These are phyloP conservation scores for Lithophane leautieri DNA, from an alignment of 2,888 invertebrate genomes.

Conservation along the genomic window DNA sequence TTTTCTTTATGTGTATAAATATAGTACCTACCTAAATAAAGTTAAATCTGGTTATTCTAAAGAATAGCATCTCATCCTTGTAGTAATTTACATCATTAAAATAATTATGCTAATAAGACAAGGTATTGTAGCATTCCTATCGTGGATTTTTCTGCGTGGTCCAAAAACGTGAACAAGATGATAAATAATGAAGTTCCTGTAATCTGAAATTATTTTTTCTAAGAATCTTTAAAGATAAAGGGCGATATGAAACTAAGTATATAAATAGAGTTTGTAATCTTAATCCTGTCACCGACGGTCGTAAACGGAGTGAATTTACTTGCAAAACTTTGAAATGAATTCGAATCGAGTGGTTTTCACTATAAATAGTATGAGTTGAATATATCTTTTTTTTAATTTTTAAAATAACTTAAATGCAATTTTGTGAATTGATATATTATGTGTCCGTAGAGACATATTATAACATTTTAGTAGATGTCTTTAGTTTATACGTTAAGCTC, in stretches of 20 bases:
- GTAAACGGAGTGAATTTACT: slow-evolving; percentile 59
- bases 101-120: neutral
- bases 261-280: slow-evolving; percentile 56
- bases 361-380: slow-evolving; percentile 40
- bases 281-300: slow-evolving; percentile 48
- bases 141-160: neutral
- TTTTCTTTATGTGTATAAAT: neutral
- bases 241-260: slow-evolving; percentile 39
- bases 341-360: slow-evolving; percentile 53
- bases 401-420: slow-evolving; percentile 4
- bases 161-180: neutral
- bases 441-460: neutral
- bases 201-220: slow-evolving; percentile 35
- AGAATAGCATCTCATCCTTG: neutral
- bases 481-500: slow-evolving; percentile 3
- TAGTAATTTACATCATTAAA: neutral
- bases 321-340: slow-evolving; percentile 56
- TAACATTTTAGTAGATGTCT: neutral
- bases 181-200: slow-evolving; percentile 26
- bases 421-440: slow-evolving; percentile 13
- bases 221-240: slow-evolving; percentile 24
- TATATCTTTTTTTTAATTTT: neutral
- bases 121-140: neutral
- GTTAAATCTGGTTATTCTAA: neutral
- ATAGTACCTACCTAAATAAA: neutral